Conservation (phyloP, 2,797 vertebrate genomes). For the Varecia variegata region DNA sequence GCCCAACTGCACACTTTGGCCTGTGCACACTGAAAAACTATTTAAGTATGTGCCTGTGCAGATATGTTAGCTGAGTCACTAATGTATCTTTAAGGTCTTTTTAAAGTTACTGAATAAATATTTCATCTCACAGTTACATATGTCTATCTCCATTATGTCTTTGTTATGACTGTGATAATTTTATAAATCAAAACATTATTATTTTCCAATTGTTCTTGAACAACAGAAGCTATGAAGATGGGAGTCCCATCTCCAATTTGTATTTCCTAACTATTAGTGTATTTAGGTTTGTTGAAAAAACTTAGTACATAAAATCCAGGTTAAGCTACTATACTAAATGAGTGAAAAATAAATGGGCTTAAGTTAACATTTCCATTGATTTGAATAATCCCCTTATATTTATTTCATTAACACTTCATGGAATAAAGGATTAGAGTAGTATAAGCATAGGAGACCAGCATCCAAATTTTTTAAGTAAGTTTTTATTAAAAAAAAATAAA, state of each 20-base stretch:
- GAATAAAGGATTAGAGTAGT: conserved; percentile 72
- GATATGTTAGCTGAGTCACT: neutral
- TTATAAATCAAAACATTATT: conserved; percentile 65
- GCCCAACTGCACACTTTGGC: neutral
- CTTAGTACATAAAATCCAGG: conserved; percentile 62
- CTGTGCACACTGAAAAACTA: neutral
- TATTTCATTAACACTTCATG: conserved; percentile 68
- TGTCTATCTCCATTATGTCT: conserved; percentile 61
- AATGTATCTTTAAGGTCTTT: neutral
- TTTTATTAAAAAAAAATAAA: conserved; percentile 7
- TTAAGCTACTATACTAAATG: conserved; percentile 69
- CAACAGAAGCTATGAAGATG: conserved; percentile 53
- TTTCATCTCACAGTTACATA: conserved; percentile 30
- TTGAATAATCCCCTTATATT: conserved; percentile 69
- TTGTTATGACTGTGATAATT: conserved; percentile 58
- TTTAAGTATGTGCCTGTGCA: neutral
- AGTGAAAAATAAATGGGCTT: conserved; percentile 78
- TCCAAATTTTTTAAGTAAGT: conserved; percentile 44
- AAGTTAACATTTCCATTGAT: conserved; percentile 78
- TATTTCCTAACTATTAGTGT: conserved; percentile 61
- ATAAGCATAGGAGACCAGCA: conserved; percentile 23
- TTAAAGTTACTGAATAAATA: neutral
- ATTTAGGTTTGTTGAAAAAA: conserved; percentile 74
- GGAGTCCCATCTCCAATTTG: conserved; percentile 67
- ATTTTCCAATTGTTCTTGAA: conserved; percentile 67